Percentiles rank a stretch among this genome's conserved stretches.
These are phyloP conservation scores for Drosophila albomicans DNA, from an alignment of 1,140 invertebrate genomes.

Conservation along the genomic window DNA sequence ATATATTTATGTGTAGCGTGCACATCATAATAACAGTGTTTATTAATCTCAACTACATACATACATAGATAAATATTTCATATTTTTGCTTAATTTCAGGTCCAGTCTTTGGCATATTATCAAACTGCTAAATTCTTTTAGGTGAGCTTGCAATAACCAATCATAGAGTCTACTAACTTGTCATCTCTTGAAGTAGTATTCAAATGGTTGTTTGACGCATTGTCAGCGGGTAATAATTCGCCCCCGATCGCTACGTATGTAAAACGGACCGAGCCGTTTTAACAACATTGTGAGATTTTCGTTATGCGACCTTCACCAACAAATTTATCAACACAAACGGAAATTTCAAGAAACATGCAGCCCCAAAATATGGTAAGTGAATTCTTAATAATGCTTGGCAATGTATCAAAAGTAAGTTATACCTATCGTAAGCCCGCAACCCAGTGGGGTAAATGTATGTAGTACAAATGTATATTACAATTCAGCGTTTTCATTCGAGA, in stretches of 20 bases:
- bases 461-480: too few species aligned
- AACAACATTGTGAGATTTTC: slow-evolving; percentile 46
- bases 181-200: slow-evolving; percentile 29
- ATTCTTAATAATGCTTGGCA: not conserved
- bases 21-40: too few species aligned
- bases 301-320: slow-evolving; percentile 75
- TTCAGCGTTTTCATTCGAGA: too few species aligned
- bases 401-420: too few species aligned
- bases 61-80: too few species aligned
- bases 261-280: slow-evolving; percentile 48
- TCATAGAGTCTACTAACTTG: not conserved
- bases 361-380: slow-evolving; percentile 78
- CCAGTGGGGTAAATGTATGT: too few species aligned
- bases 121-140: slow-evolving; percentile 14
- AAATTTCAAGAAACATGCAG: slow-evolving; percentile 75
- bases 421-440: too few species aligned
- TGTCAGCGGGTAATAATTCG: slow-evolving; percentile 45
- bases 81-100: slow-evolving; percentile 9
- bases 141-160: slow-evolving; percentile 20
- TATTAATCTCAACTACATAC: too few species aligned
- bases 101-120: not conserved
- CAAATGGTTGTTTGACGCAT: slow-evolving; percentile 71
- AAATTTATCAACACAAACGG: slow-evolving; percentile 58
- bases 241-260: slow-evolving; percentile 49
- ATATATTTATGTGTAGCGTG: too few species aligned